These are phyloP conservation scores for Pristionchus maxplancki DNA, from an alignment of 2,888 invertebrate genomes.

Conservation along the genomic window DNA sequence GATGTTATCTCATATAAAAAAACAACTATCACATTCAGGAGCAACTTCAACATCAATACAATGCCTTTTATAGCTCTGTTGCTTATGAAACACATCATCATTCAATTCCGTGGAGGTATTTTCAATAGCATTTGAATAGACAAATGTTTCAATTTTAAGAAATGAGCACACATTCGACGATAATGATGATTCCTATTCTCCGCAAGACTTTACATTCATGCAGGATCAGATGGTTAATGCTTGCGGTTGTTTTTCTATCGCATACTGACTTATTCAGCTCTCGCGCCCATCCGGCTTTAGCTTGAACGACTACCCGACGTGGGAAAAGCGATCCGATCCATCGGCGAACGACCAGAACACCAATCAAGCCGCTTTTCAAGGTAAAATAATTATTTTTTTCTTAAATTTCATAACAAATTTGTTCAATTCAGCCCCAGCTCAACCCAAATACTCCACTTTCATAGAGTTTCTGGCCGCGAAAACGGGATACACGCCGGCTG, in stretches of 20 bases:
- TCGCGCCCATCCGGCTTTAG: neutral
- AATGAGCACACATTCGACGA: neutral
- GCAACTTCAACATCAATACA: neutral
- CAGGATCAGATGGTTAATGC: neutral
- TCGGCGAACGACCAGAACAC: too few relatives aligned
- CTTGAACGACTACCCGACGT: neutral
- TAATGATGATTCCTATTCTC: neutral
- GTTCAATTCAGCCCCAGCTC: too few relatives aligned
- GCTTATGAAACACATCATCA: neutral
- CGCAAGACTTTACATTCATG: neutral
- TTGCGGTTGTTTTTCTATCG: neutral
- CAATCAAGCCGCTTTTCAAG: too few relatives aligned
- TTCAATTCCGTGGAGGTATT: neutral
- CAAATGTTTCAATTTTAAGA: neutral
- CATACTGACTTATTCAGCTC: neutral
- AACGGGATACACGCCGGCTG: neutral
- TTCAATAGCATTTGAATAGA: neutral
- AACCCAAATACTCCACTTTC: neutral
- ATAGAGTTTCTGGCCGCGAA: neutral
- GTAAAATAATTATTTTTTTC: too few relatives aligned
- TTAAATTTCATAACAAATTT: too few relatives aligned
- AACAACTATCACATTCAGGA: neutral
- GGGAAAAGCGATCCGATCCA: too few relatives aligned
- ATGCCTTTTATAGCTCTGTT: neutral
- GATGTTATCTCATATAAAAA: neutral